Conservation (phyloP, 2,888 invertebrate species). For the Drosophila tripunctata region DNA sequence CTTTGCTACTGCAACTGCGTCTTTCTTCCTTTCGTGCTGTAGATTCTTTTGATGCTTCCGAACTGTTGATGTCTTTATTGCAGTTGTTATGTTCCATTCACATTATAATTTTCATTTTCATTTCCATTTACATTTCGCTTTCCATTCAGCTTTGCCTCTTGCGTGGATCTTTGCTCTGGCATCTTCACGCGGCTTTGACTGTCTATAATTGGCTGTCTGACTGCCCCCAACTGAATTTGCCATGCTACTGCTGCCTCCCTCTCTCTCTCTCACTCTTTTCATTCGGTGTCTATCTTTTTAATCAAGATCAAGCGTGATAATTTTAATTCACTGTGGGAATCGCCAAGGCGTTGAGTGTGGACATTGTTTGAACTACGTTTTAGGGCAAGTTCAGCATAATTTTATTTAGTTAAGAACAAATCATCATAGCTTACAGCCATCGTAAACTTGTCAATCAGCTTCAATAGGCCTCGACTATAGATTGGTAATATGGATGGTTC, state of each 20-base stretch:
- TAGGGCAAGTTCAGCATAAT: slow-evolving; percentile 11
- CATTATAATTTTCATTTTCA: slow-evolving; percentile 70
- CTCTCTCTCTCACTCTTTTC: background rate
- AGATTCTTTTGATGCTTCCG: slow-evolving; percentile 65
- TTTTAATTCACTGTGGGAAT: slow-evolving; percentile 54
- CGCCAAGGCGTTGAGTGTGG: slow-evolving; percentile 45
- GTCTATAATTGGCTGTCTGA: slow-evolving; percentile 75
- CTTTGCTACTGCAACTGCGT: slow-evolving; percentile 28
- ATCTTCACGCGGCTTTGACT: slow-evolving; percentile 73
- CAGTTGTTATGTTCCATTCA: slow-evolving; percentile 51
- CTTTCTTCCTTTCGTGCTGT: slow-evolving; percentile 3
- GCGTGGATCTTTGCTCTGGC: slow-evolving; percentile 61
- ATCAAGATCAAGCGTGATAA: slow-evolving; percentile 74
- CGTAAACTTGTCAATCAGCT: background rate
- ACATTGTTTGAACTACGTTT: slow-evolving; percentile 20
- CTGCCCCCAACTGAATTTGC: slow-evolving; percentile 48
- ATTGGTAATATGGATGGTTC: slow-evolving; percentile 27
- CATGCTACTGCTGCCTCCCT: slow-evolving; percentile 18
- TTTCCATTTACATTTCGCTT: slow-evolving; percentile 23
- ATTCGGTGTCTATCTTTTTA: slow-evolving; percentile 31
- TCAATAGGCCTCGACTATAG: slow-evolving; percentile 12
- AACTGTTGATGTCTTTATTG: slow-evolving; percentile 80
- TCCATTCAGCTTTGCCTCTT: slow-evolving; percentile 60
- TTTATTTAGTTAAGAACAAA: slow-evolving; percentile 24
- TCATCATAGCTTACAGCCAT: slow-evolving; percentile 39